Conservation (phyloP, 1,140 invertebrate species). For the Druon quercuslanigerum region DNA sequence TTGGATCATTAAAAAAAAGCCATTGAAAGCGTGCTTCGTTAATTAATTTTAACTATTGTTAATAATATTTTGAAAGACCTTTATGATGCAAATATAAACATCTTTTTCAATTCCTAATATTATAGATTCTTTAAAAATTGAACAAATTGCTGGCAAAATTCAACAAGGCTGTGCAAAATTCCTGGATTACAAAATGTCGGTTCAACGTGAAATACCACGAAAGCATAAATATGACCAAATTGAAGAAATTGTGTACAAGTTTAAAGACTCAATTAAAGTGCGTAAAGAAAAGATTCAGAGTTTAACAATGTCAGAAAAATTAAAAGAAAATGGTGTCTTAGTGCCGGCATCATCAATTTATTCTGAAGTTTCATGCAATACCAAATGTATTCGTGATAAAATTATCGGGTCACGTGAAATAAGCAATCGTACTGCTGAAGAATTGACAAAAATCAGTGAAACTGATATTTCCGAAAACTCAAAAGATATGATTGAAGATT, state of each 20-base stretch:
- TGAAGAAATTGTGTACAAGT: not conserved
- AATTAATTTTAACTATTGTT: too few relatives aligned
- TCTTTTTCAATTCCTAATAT: too few relatives aligned
- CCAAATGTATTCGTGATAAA: not conserved
- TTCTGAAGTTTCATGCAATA: not conserved
- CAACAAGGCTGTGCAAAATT: too few relatives aligned
- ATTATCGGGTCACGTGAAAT: not conserved
- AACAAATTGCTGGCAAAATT: too few relatives aligned
- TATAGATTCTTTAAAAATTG: too few relatives aligned
- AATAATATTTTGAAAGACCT: too few relatives aligned
- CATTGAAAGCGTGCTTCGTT: too few relatives aligned
- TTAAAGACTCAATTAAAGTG: not conserved
- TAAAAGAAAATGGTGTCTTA: not conserved
- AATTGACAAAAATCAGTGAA: not conserved
- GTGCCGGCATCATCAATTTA: not conserved
- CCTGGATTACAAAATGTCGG: too few relatives aligned
- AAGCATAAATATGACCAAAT: not conserved
- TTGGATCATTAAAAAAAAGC: too few relatives aligned
- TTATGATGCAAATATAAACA: too few relatives aligned
- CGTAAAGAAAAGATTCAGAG: not conserved
- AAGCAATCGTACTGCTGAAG: not conserved
- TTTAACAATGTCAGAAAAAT: not conserved
- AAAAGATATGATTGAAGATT: not conserved
- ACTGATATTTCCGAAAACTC: not conserved
- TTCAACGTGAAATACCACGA: too few relatives aligned